phyloP scores from a whole-genome alignment of 2,888 invertebrate species.

The Lordiphosa andalusiaca region DNA sequence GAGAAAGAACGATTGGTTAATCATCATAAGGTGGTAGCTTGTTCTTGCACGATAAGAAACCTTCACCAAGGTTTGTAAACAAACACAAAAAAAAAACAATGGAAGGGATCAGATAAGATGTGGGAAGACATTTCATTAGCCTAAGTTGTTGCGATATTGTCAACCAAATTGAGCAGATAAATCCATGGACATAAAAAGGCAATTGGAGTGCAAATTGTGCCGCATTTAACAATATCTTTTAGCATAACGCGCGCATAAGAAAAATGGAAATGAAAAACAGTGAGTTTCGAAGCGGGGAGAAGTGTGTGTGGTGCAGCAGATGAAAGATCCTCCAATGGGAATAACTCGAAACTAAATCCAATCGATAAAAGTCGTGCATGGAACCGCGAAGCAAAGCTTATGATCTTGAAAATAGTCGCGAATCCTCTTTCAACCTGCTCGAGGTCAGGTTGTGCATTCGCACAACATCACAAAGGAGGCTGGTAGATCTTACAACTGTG shows the following conservation, averaged over 20 bases:
- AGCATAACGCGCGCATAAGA: slow-evolving; percentile 8
- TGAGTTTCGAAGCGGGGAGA: neutral
- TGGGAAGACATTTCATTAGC: slow-evolving; percentile 52
- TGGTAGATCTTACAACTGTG: no score
- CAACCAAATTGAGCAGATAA: slow-evolving; percentile 24
- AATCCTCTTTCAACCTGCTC: no score
- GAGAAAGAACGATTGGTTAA: slow-evolving; percentile 3
- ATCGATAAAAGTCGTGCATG: no score
- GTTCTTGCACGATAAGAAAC: slow-evolving; percentile 6
- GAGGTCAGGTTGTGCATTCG: no score
- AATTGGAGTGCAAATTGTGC: slow-evolving; percentile 4
- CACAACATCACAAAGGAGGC: no score
- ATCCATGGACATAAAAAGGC: slow-evolving; percentile 33
- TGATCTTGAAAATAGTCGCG: no score
- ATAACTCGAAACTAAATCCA: no score
- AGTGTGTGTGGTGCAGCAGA: no score
- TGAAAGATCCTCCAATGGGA: no score
- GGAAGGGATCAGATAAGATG: slow-evolving; percentile 11
- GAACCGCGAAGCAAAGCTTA: no score
- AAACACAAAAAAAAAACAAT: slow-evolving; percentile 5
- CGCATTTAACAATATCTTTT: slow-evolving; percentile 16
- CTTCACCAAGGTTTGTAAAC: neutral
- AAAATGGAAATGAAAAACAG: slow-evolving; percentile 11
- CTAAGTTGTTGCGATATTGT: slow-evolving; percentile 55
- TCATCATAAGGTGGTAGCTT: slow-evolving; percentile 5